Percentiles rank a stretch among this genome's conserved stretches.
Evolutionary conservation across 2,888 invertebrate species (phyloP).

Genomic region (Acanthosepion lycidas): DNA sequence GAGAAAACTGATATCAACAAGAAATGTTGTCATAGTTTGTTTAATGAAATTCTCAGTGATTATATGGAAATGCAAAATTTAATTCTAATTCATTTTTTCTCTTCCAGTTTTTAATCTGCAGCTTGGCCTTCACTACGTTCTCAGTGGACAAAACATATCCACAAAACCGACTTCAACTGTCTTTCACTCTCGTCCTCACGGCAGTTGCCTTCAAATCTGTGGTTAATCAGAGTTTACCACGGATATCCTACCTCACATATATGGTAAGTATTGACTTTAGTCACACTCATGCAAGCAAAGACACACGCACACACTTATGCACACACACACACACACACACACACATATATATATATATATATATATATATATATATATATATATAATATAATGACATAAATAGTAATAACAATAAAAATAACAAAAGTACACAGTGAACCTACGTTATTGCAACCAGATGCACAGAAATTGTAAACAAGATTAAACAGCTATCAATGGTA

Average conservation of each 20-base stretch:
- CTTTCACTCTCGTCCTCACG: conserved; percentile 74
- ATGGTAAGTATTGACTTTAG: conserved; percentile 62
- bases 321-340: not conserved
- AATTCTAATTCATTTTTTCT: conserved; percentile 41
- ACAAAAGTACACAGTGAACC: no score
- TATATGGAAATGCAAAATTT: not conserved
- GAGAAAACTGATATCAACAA: no score
- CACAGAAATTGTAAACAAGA: no score
- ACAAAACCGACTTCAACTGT: conserved; percentile 73
- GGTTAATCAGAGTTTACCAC: conserved; percentile 73
- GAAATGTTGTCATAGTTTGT: not conserved
- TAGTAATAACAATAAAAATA: no score
- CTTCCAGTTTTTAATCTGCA: conserved; percentile 73
- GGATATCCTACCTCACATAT: conserved; percentile 74
- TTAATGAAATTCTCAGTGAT: not conserved
- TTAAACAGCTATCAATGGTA: no score
- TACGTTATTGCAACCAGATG: no score
- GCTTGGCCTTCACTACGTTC: conserved; percentile 73
- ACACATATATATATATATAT: not conserved
- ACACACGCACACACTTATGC: not conserved
- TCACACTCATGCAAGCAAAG: no score
- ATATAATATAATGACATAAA: not conserved
- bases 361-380: not conserved
- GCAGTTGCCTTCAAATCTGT: conserved; percentile 74
- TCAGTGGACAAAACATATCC: conserved; percentile 69